Evolutionary conservation across 2,797 vertebrate species (phyloP).

Genomic region (Leucoraja ocellata): DNA sequence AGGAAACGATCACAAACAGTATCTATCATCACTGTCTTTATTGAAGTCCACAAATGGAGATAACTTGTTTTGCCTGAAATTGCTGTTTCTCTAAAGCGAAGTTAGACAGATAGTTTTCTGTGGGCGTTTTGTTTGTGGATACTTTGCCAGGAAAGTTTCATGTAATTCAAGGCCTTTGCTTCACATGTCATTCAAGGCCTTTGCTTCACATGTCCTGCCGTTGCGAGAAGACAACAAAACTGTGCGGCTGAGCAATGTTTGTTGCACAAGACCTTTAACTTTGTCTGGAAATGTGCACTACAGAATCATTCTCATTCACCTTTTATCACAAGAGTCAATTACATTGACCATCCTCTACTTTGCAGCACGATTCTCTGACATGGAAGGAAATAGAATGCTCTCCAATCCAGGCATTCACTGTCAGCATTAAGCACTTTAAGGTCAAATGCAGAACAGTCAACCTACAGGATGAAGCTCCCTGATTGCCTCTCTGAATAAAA

Average conservation of each 20-base stretch:
- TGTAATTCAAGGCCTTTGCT: no score
- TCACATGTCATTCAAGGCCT: no score
- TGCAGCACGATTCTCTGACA: background rate
- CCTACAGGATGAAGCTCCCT: background rate
- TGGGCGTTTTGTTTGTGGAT: no score
- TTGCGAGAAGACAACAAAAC: background rate
- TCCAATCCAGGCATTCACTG: background rate
- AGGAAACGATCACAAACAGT: background rate
- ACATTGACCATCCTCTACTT: background rate
- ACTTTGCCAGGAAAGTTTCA: no score
- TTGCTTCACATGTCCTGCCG: background rate
- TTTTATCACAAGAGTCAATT: background rate
- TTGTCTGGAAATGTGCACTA: background rate
- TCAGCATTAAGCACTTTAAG: background rate
- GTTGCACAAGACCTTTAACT: background rate
- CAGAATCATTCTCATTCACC: background rate
- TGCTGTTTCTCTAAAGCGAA: no score
- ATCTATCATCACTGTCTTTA: background rate
- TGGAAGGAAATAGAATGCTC: background rate
- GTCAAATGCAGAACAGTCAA: background rate
- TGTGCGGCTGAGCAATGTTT: background rate
- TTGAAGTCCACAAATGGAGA: background rate
- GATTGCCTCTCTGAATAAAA: background rate
- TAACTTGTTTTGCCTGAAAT: no score
- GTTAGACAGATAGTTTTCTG: no score